Evolutionary conservation across 2,888 invertebrate genomes (phyloP), one percentile per base, ranked within the genome.

Genomic region (Megastigmus dorsalis): DNA sequence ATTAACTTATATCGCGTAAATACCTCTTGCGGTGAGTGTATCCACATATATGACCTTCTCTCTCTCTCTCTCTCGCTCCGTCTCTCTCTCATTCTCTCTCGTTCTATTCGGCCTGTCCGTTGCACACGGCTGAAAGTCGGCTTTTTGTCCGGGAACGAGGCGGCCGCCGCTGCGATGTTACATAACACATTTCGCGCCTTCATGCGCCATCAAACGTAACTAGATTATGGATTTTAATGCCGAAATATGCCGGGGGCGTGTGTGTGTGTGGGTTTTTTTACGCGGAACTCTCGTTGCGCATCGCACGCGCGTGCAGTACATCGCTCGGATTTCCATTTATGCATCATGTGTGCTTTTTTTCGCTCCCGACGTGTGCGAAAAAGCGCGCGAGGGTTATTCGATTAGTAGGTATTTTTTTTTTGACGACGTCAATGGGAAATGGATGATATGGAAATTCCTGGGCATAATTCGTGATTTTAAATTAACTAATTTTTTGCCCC

Each of bases 1-100:
- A 74, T 74, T 63, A 62, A 68, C 62, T 55, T 20, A 18, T 28
- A 66, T 62, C 48, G 54, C 50, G n/a, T 50, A 59, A 71, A 48
- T n/a, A 69, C 28, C 20, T n/a, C n/a, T n/a, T 38, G 6, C 50
- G 18, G 20, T 36, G n/a, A n/a, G 2, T 52, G n/a, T 43, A 20
- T 52, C 41, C 13, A 9, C 36, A 41, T 3, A 3, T 20, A 28
- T 15, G 33, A 23, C 23, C 18, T 28, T 55, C 33, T 28, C n/a
- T n/a, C n/a, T n/a, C n/a, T 13, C 7, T 41, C 28, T 36, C 13
- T 20, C 20, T 48, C 10, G n/a, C n/a, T 60, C 3, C 23, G 68
- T 26, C 18, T 38, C 18, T 41, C 30, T 4, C 28, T n/a, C n/a
- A 7, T 13, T 41, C 28, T 36, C 13, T 20, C 20, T 48, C 10